These are phyloP conservation scores for Neogale vison DNA, from an alignment of 2,113 vertebrate genomes.

Conservation along the genomic window DNA sequence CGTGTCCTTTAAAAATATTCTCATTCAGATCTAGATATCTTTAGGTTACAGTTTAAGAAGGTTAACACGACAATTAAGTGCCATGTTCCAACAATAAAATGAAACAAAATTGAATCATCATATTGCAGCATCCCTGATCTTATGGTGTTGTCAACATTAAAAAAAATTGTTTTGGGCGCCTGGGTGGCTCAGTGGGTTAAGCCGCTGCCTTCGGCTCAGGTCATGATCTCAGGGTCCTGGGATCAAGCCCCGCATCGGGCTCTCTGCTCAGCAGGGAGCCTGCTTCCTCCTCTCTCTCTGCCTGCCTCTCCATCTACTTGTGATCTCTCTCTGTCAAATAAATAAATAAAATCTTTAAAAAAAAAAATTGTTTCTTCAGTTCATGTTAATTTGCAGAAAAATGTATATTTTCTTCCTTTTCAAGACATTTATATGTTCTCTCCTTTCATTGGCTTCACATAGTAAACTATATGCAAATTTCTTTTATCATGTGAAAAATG, in stretches of 20 bases:
- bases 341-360: no score
- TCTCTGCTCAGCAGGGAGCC: no score
- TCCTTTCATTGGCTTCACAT: neutral
- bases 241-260: no score
- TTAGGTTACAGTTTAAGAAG: neutral
- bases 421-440: neutral
- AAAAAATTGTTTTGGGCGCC: neutral
- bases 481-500: neutral
- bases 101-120: neutral
- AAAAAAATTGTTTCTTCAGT: neutral
- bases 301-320: no score
- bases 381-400: neutral
- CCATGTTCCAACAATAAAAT: neutral
- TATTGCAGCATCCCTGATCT: neutral
- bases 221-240: no score
- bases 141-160: neutral
- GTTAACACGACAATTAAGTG: neutral
- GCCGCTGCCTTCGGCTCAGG: no score
- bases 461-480: neutral
- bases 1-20: slow-evolving; percentile 17
- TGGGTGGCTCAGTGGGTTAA: no score
- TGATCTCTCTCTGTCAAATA: no score
- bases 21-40: neutral
- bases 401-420: neutral
- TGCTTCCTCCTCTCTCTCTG: no score